Evolutionary conservation across 2,888 invertebrate genomes (phyloP).

Genomic region (Tenthredo distinguenda): DNA sequence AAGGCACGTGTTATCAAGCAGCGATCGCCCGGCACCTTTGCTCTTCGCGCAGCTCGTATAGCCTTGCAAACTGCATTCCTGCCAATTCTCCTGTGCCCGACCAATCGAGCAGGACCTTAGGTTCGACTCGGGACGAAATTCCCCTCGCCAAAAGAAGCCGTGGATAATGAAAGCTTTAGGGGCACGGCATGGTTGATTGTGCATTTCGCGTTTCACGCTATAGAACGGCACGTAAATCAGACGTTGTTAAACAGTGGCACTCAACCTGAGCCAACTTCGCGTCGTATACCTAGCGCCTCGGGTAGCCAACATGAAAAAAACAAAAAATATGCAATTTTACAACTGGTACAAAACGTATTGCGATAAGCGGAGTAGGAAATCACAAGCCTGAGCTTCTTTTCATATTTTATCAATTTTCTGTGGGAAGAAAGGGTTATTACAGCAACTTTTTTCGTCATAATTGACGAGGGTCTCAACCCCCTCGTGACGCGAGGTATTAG

Average conservation of each 20-base stretch:
- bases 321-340: not conserved
- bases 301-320: not conserved
- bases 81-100: constrained; percentile 63
- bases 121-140: not conserved
- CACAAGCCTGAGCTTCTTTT: not conserved
- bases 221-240: constrained; percentile 56
- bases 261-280: constrained; percentile 17
- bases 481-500: not conserved
- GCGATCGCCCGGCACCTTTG: constrained; percentile 51
- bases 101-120: constrained; percentile 53
- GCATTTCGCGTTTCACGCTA: constrained; percentile 56
- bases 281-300: not conserved
- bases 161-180: constrained; percentile 51
- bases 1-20: constrained; percentile 39
- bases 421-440: not conserved
- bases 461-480: constrained; percentile 45
- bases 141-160: constrained; percentile 25
- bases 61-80: constrained; percentile 70
- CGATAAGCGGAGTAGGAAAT: not conserved
- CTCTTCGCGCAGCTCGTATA: constrained; percentile 55
- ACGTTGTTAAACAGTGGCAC: constrained; percentile 57
- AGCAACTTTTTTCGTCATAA: not conserved
- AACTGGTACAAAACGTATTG: no score
- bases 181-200: constrained; percentile 53
- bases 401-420: not conserved